phyloP scores from a whole-genome alignment of 2,113 vertebrate species.

The Scytalopus superciliaris region DNA sequence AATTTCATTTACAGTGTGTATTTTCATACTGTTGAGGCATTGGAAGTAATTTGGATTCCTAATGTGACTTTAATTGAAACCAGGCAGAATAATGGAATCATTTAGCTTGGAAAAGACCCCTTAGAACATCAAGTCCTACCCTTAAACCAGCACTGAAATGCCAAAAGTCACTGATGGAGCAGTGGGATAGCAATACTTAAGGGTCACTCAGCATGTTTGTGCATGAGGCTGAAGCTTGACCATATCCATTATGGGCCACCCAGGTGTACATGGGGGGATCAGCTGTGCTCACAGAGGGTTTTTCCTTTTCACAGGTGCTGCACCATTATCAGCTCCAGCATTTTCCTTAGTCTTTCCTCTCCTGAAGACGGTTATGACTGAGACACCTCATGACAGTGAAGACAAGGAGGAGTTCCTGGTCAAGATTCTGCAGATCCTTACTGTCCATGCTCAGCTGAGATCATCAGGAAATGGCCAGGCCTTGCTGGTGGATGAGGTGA shows the following conservation, averaged over 20 bases:
- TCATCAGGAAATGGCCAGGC: conserved; percentile 59
- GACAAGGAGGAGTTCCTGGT: conserved; percentile 83
- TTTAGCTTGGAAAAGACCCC: not conserved
- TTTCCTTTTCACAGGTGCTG: conserved; percentile 49
- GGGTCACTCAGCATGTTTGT: not conserved
- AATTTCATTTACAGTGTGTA: not conserved
- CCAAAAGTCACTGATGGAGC: not conserved
- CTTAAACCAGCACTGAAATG: not conserved
- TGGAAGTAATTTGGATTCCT: not conserved
- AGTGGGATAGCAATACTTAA: not conserved
- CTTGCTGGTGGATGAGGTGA: conserved; percentile 86
- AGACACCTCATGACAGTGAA: conserved; percentile 80
- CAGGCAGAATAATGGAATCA: not conserved
- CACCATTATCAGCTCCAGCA: conserved; percentile 76
- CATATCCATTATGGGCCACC: not conserved
- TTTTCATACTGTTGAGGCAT: not conserved
- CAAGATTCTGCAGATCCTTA: conserved; percentile 86
- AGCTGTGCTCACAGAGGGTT: not conserved
- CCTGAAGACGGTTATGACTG: conserved; percentile 85
- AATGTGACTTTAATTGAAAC: not conserved
- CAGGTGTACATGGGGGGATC: not conserved
- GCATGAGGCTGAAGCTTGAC: not conserved
- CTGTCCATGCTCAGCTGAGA: conserved; percentile 86
- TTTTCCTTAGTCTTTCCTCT: conserved; percentile 93
- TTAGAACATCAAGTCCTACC: not conserved